Conservation (phyloP, 2,113 vertebrate species). For the Passerina amoena region DNA sequence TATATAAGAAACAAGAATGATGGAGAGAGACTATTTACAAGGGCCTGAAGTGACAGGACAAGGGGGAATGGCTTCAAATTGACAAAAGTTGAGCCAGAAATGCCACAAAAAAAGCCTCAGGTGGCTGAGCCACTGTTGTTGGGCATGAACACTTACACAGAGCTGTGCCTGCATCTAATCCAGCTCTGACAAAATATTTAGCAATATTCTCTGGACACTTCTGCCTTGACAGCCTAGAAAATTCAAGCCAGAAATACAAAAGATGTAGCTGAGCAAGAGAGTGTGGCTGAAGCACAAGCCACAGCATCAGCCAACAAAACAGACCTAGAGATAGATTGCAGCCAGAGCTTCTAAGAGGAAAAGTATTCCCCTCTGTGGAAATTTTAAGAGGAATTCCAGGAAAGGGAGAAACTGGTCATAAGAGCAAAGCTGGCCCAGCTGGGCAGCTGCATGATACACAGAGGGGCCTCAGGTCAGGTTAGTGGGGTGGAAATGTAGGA, state of each 20-base stretch:
- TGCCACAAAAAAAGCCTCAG: background rate
- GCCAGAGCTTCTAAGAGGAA: background rate
- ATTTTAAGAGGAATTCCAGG: background rate
- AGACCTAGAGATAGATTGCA: background rate
- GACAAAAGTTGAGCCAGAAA: background rate
- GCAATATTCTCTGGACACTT: background rate
- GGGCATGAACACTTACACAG: background rate
- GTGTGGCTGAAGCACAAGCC: background rate
- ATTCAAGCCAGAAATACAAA: background rate
- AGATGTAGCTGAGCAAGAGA: background rate
- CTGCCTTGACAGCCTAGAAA: background rate
- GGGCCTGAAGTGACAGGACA: accelerated
- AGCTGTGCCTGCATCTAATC: background rate
- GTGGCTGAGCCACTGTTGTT: background rate
- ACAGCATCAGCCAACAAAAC: background rate
- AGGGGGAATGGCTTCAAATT: background rate
- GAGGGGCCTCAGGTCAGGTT: background rate
- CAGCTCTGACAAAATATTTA: background rate
- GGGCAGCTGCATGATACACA: background rate
- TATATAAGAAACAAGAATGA: background rate
- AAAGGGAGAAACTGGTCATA: background rate
- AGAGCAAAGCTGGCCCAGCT: background rate
- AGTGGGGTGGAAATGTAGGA: accelerated
- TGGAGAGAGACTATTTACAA: background rate
- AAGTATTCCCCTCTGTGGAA: background rate